Conservation (phyloP, 2,113 vertebrate species). For the Cyanoliseus patagonus region DNA sequence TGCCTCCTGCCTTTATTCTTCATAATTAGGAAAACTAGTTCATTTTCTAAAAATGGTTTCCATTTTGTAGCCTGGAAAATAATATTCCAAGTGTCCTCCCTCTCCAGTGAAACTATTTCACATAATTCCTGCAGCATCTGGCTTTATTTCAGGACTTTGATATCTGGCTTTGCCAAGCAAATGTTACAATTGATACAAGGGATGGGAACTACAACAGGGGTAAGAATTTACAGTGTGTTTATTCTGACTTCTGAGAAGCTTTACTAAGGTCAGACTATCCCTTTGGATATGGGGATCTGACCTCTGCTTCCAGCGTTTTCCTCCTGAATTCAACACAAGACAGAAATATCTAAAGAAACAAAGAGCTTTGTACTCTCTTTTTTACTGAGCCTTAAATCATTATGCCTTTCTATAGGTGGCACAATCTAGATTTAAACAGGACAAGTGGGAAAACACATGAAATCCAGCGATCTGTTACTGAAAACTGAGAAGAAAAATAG, state of each 20-base stretch:
- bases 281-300: background rate
- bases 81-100: background rate
- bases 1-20: background rate
- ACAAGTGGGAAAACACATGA: background rate
- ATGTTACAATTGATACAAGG: background rate
- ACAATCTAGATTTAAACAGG: conserved; percentile 5
- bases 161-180: background rate
- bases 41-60: background rate
- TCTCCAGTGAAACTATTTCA: background rate
- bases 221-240: background rate
- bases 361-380: background rate
- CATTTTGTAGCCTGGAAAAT: background rate
- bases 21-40: rapidly evolving
- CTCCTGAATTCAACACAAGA: background rate
- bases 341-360: background rate
- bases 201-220: background rate
- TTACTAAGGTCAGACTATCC: background rate
- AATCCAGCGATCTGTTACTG: background rate
- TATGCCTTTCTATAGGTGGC: background rate
- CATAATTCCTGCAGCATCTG: background rate
- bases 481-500: background rate
- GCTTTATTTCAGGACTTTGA: background rate
- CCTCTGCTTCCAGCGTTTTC: background rate
- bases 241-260: background rate
- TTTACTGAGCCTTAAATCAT: background rate